Evolutionary conservation across 2,888 invertebrate genomes (phyloP), one percentile per base, ranked within the genome.

Genomic region (Troides helena): DNA sequence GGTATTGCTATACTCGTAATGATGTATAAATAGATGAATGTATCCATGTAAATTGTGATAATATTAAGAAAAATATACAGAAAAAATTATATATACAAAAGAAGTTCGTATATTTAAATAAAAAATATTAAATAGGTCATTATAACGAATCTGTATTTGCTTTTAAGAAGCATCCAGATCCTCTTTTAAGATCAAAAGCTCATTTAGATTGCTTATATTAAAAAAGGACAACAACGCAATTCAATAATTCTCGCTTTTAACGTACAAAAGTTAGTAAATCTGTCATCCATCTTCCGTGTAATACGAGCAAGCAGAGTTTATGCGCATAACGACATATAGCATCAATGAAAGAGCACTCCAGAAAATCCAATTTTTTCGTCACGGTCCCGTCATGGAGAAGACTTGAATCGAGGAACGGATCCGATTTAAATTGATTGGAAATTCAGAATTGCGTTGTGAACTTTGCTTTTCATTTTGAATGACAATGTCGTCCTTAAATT

Each of bases 361-460:
- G 63, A 25, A 71, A 69, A 70, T 70, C 66, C 59, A 70, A 70
- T 70, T 70, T 70, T 69, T 50, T 36, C 66, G 59, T 59, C 70
- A 61, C 62, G 46, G n/a, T 30, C 59, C 39, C 56, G 39, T 59
- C 36, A 53, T 17, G 25, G 39, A 65, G 70, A 39, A 66, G 53
- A 58, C 62, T 62, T 66, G 70, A 65, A 69, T 62, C 65, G 69
- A 58, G 57, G 63, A 70, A 70, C 53, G 59, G 66, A 70, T 70
- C 66, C 62, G 63, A 70, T 70, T 63, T 59, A 63, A 63, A 67
- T 70, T 70, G 67, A 70, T 70, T 70, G 70, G 67, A 63, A 70
- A 64, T 67, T 70, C 66, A 66, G 63, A 70, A 70, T 66, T 50
- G 59, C 62, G 58, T 39, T 25, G 62, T 53, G 70, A 69, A 70